These are phyloP conservation scores for Axis porcinus DNA, from an alignment of 2,113 vertebrate genomes.

Conservation along the genomic window DNA sequence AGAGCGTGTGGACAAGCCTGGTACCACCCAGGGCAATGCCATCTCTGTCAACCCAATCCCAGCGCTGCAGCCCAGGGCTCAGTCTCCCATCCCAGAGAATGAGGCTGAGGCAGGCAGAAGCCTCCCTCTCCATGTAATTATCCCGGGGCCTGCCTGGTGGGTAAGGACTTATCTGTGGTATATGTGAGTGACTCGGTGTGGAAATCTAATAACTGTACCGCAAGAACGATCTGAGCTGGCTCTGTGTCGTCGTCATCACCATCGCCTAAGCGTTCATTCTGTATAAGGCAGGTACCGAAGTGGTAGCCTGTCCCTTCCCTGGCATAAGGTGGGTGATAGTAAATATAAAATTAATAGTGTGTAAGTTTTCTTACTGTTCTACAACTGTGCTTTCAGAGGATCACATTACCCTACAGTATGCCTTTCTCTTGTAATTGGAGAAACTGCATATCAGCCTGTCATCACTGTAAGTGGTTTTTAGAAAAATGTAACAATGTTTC, in stretches of 20 bases:
- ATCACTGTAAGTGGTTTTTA: background rate
- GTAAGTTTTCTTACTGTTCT: background rate
- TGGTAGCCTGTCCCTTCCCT: background rate
- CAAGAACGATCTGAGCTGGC: background rate
- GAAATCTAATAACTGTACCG: background rate
- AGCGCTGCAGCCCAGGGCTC: background rate
- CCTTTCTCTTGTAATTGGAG: background rate
- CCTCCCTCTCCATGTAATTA: background rate
- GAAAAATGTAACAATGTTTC: background rate
- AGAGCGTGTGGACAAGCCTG: accelerated
- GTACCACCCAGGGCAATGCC: accelerated
- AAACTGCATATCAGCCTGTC: background rate
- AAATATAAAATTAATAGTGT: background rate
- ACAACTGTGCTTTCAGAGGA: background rate
- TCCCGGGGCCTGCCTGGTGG: background rate
- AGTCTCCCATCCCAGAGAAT: background rate
- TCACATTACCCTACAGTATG: background rate
- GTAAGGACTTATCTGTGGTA: background rate
- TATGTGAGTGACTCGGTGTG: background rate
- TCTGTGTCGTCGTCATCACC: background rate
- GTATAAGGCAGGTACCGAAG: background rate
- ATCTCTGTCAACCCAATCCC: background rate
- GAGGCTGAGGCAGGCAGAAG: background rate
- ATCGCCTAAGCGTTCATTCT: background rate
- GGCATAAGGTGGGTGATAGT: background rate